Percentiles rank a stretch among this genome's conserved stretches.
Conservation (phyloP, 37 sponge, comb jelly and placozoan species). For the Eunapius fragilis region DNA sequence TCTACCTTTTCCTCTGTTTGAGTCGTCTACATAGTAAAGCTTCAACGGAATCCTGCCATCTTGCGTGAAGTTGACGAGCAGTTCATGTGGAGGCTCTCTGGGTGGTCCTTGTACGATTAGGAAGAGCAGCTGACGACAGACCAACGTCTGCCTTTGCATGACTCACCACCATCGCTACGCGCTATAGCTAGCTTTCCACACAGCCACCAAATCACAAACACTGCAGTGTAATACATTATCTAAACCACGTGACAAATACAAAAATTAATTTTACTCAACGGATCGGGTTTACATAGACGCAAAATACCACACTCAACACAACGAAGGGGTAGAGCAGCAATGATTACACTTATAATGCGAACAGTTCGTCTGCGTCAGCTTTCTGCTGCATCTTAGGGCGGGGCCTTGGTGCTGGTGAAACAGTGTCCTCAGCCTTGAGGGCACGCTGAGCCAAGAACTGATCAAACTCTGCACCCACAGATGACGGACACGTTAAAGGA, state of each 20-base stretch:
- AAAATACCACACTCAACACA: background rate
- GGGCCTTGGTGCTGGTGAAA: conserved; percentile 31
- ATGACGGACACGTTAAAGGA: background rate
- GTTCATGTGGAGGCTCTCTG: conserved; percentile 25
- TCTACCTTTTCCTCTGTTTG: conserved; percentile 71
- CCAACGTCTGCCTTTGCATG: background rate
- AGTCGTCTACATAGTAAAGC: conserved; percentile 82
- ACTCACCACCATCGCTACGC: background rate
- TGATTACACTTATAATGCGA: conserved; percentile 58
- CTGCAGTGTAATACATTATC: background rate
- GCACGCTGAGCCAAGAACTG: conserved; percentile 79
- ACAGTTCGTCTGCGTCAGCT: conserved; percentile 80
- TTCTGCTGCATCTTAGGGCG: conserved; percentile 87
- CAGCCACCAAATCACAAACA: background rate
- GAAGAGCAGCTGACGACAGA: background rate
- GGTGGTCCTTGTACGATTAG: conserved; percentile 22
- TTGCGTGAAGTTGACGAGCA: conserved; percentile 31
- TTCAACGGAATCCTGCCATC: conserved; percentile 52
- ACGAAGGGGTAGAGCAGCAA: background rate
- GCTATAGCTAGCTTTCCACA: background rate
- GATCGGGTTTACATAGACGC: background rate
- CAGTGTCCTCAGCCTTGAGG: conserved; percentile 32
- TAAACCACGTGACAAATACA: background rate
- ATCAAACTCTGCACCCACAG: conserved; percentile 93
- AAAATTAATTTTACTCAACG: background rate